Conservation (phyloP, 2,888 invertebrate genomes). For the Ypsolopha sequella region DNA sequence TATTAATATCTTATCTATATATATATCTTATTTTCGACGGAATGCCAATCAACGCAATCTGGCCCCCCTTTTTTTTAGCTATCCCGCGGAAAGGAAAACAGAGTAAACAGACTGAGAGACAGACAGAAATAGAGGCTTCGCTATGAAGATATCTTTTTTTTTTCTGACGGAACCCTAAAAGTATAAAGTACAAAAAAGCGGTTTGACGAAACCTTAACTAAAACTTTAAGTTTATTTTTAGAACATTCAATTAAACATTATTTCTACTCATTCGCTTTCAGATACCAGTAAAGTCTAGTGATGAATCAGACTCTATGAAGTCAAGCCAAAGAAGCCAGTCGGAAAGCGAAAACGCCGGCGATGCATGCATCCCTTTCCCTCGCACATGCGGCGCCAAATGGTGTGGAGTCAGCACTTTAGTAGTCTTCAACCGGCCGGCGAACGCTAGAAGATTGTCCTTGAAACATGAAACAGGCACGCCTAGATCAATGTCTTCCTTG, state of each 20-base stretch:
- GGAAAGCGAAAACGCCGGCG: conserved; percentile 67
- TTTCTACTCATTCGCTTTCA: conserved; percentile 21
- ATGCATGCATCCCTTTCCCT: conserved; percentile 93
- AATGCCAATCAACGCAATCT: too few relatives aligned
- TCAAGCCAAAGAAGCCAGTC: conserved; percentile 61
- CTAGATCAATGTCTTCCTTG: conserved; percentile 65
- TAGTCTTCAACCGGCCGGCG: conserved; percentile 86
- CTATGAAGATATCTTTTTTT: too few relatives aligned
- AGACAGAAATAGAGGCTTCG: too few relatives aligned
- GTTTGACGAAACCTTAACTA: too few relatives aligned
- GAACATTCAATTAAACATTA: background rate
- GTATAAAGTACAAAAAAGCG: too few relatives aligned
- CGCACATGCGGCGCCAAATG: conserved; percentile 94
- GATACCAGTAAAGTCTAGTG: conserved; percentile 69
- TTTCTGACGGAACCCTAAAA: too few relatives aligned
- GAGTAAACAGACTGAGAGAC: too few relatives aligned
- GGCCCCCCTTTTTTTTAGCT: too few relatives aligned
- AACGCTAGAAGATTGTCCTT: conserved; percentile 76
- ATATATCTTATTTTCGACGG: too few relatives aligned
- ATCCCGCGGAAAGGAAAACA: too few relatives aligned
- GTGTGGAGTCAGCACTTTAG: conserved; percentile 87
- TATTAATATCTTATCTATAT: too few relatives aligned
- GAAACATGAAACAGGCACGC: conserved; percentile 80
- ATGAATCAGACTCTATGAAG: conserved; percentile 60
- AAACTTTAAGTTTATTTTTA: background rate